These are phyloP conservation scores for Lucinisca nassula DNA, from an alignment of 2,888 invertebrate species.

Conservation along the genomic window DNA sequence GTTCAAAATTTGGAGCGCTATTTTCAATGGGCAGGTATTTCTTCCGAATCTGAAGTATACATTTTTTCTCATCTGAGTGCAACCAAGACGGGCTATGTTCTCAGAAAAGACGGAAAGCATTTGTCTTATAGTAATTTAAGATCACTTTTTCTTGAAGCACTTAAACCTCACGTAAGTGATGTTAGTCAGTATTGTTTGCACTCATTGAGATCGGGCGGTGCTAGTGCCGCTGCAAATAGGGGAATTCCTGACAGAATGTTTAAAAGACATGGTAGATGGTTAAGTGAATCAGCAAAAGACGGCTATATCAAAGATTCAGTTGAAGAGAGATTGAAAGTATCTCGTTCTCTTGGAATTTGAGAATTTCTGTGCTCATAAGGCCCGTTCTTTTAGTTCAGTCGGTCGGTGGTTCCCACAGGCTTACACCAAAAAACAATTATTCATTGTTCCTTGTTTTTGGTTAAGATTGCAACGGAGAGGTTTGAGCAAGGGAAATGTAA, in stretches of 20 bases:
- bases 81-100: background rate
- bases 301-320: slow-evolving; percentile 49
- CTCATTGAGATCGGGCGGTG: slow-evolving; percentile 35
- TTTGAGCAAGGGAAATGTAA: no score
- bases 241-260: slow-evolving; percentile 54
- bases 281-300: slow-evolving; percentile 51
- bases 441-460: background rate
- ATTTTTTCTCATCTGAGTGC: slow-evolving; percentile 29
- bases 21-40: slow-evolving; percentile 28
- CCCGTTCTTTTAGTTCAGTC: slow-evolving; percentile 1
- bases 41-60: slow-evolving; percentile 11
- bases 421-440: background rate
- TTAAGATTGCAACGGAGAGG: no score
- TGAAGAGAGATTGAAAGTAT: slow-evolving; percentile 26
- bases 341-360: slow-evolving; percentile 30
- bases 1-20: slow-evolving; percentile 40
- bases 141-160: no score
- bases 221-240: slow-evolving; percentile 42
- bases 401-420: slow-evolving; percentile 6
- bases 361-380: background rate
- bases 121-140: slow-evolving; percentile 33
- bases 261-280: slow-evolving; percentile 54
- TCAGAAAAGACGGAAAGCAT: slow-evolving; percentile 28
- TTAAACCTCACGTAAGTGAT: slow-evolving; percentile 29
- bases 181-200: slow-evolving; percentile 39